Evolutionary conservation across 2,797 vertebrate genomes (phyloP).

Genomic region (Enteromius viviparus): DNA sequence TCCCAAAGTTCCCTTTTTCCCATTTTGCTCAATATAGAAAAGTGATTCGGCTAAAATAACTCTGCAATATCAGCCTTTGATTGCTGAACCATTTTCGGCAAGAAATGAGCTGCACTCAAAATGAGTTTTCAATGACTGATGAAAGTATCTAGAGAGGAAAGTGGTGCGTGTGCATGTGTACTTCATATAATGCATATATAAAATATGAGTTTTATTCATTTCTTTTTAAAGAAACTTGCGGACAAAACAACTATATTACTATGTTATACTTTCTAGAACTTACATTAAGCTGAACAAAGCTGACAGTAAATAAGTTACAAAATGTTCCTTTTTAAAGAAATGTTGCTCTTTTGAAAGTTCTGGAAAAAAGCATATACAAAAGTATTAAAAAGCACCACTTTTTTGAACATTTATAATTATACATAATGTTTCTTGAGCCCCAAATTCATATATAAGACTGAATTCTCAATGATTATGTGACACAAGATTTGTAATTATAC

Average conservation of each 20-base stretch:
- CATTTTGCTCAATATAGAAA: background rate
- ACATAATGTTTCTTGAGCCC: background rate
- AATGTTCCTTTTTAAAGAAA: background rate
- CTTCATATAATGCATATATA: background rate
- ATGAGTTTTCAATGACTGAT: slow-evolving; percentile 2
- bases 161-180: background rate
- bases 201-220: background rate
- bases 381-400: background rate
- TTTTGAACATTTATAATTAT: background rate
- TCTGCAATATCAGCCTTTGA: slow-evolving; percentile 10
- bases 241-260: background rate
- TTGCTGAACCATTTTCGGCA: slow-evolving; percentile 9
- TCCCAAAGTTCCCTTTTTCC: background rate
- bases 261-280: background rate
- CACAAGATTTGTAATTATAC: background rate
- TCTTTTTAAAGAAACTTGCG: background rate
- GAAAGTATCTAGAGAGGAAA: background rate
- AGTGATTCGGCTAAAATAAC: background rate
- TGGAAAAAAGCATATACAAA: background rate
- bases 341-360: background rate
- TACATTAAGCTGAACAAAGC: background rate
- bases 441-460: background rate
- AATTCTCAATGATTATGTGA: background rate
- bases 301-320: background rate
- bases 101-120: background rate